Conservation (phyloP, 2,888 invertebrate genomes). For the Aleiodes alternator region DNA sequence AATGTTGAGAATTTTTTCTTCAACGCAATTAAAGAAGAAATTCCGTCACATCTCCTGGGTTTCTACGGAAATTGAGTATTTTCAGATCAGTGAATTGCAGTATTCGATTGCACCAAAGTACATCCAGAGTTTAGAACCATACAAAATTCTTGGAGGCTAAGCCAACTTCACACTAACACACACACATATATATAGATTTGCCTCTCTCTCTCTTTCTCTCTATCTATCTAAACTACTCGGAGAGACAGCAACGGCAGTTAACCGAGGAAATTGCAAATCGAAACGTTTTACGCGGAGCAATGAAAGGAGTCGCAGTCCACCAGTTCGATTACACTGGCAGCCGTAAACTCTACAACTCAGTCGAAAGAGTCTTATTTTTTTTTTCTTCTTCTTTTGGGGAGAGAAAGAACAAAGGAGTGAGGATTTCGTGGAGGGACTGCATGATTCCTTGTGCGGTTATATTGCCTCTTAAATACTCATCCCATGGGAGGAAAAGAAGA, state of each 20-base stretch:
- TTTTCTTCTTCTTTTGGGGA: too few relatives aligned
- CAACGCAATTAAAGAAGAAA: not conserved
- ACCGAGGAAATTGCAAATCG: conserved; percentile 69
- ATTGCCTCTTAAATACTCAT: conserved; percentile 27
- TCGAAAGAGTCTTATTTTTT: too few relatives aligned
- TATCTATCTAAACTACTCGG: conserved; percentile 60
- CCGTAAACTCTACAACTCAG: conserved; percentile 50
- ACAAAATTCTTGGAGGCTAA: not conserved
- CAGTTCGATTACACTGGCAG: conserved; percentile 60
- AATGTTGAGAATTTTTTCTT: too few relatives aligned
- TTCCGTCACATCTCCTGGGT: too few relatives aligned
- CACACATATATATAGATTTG: not conserved
- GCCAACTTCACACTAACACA: not conserved
- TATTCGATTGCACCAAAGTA: too few relatives aligned
- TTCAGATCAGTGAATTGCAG: too few relatives aligned
- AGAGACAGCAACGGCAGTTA: conserved; percentile 63
- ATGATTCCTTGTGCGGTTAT: conserved; percentile 39
- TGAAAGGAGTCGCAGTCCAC: conserved; percentile 60
- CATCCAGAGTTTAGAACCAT: too few relatives aligned
- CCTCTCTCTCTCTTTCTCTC: conserved; percentile 30
- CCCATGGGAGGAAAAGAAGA: not conserved
- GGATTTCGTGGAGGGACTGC: conserved; percentile 38
- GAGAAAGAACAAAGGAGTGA: conserved; percentile 13
- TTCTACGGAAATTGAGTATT: too few relatives aligned
- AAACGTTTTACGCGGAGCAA: conserved; percentile 69